Evolutionary conservation across 2,888 invertebrate species (phyloP), one percentile per base, ranked within the genome.

Genomic region (Apotomis turbidana): DNA sequence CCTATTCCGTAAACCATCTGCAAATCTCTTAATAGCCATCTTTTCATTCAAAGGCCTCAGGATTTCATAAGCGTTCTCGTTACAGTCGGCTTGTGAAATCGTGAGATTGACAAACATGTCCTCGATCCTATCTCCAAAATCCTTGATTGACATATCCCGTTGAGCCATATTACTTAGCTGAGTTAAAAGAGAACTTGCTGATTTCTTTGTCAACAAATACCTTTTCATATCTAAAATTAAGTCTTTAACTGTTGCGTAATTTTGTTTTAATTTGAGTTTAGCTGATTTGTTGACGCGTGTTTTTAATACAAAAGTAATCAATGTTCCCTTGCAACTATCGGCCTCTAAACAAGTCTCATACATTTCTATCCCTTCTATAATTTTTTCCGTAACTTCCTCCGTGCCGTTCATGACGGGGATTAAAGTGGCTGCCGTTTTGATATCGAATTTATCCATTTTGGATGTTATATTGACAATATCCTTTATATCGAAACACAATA

Each of bases 211-310:
- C n/a, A 72, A 44, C n/a, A 68, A 54, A 12, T 64, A 59, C 3
- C 9, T 63, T 60, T 68, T 63, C 46, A 72, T 68, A 58, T 72
- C 68, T 6, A 5, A 54, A 10, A 72, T 58, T 8, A 72, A 41
- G 51, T 15, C 51, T 4, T 15, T 36, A n/a, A 55, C 13, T 15
- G 46, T 58, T 15, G n/a, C 38, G 46, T 71, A 68, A 36, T 61
- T 41, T 4, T 52, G 55, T 63, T 72, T 69, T 10, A 73, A 55
- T 27, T 73, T 68, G 8, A 73, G 27, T 55, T 64, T 73, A 12
- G 72, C 72, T 38, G 52, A 54, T 55, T 73, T 63, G 8, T 41
- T 52, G n/a, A 68, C 49, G 38, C 72, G 63, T 38, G 64, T 68
- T 49, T 68, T 69, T 36, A 68, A 36, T 12, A 73, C 46, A 55